These are phyloP conservation scores for Plectropomus leopardus DNA, from an alignment of 2,113 vertebrate species.

Conservation along the genomic window DNA sequence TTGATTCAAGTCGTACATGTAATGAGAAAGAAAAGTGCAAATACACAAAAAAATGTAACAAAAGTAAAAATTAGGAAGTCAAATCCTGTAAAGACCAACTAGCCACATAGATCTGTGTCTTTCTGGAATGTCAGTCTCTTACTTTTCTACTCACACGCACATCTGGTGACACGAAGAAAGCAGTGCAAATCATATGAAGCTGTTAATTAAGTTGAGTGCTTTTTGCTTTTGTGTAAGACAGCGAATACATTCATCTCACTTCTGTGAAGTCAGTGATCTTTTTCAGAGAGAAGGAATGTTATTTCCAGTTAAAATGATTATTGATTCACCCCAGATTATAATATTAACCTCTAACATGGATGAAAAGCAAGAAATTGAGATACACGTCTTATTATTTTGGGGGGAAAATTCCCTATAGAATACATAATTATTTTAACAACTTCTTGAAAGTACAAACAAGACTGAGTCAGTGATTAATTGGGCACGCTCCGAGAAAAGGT, in stretches of 20 bases:
- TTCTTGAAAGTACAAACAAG: constrained; percentile 17
- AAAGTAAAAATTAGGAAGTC: constrained; percentile 32
- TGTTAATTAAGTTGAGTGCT: constrained; percentile 10
- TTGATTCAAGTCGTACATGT: constrained; percentile 59
- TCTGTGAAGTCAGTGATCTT: constrained; percentile 17
- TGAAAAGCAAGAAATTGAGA: constrained; percentile 11
- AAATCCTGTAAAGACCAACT: constrained; percentile 27
- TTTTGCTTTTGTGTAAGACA: constrained; percentile 34
- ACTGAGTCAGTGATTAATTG: neutral
- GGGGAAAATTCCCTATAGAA: constrained; percentile 16
- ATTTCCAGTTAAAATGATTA: neutral
- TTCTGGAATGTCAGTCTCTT: constrained; percentile 57
- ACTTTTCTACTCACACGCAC: neutral
- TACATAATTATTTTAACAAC: constrained; percentile 8
- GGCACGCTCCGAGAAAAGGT: neutral
- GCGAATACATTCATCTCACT: constrained; percentile 67
- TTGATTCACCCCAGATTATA: neutral
- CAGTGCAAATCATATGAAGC: constrained; percentile 26
- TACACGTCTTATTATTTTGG: neutral
- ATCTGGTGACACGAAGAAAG: constrained; percentile 17
- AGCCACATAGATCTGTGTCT: constrained; percentile 20
- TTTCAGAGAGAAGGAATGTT: constrained; percentile 32
- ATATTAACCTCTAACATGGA: neutral
- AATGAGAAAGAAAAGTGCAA: constrained; percentile 64
- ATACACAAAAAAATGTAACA: constrained; percentile 44